phyloP scores from a whole-genome alignment of 23 tunicate species.

The Botrylloides violaceus region DNA sequence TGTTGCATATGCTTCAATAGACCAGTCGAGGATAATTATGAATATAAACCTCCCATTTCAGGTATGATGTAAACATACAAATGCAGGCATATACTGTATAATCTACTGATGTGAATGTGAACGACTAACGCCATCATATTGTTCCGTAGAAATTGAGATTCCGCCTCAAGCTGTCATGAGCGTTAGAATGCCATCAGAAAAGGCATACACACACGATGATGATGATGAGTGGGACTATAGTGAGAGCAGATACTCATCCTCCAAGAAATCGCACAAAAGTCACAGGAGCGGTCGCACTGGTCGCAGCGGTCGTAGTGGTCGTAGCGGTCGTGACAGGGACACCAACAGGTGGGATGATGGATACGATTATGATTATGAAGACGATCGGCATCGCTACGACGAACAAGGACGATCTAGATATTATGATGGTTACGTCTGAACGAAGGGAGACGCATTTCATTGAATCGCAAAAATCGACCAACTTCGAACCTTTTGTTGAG shows the following conservation, averaged over 20 bases:
- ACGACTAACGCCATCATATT: not conserved
- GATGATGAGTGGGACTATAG: constrained; percentile 14
- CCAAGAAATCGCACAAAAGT: constrained; percentile 15
- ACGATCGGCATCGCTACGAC: not conserved
- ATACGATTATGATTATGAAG: not conserved
- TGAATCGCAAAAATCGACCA: not conserved
- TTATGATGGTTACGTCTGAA: constrained; percentile 12
- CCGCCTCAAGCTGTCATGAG: not conserved
- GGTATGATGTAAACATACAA: not conserved
- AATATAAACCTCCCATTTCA: not conserved
- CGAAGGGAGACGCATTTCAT: not conserved
- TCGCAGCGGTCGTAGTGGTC: not conserved
- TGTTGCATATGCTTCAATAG: constrained; percentile 74
- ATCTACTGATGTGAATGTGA: not conserved
- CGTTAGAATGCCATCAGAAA: not conserved
- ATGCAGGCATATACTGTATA: not conserved
- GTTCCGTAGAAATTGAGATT: not conserved
- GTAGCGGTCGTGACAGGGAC: not conserved
- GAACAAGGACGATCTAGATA: not conserved
- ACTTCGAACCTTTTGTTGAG: too few relatives aligned
- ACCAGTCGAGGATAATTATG: constrained; percentile 28
- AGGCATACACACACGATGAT: not conserved
- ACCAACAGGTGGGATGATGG: not conserved
- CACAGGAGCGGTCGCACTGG: constrained; percentile 14
- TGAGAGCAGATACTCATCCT: constrained; percentile 1